Evolutionary conservation across 2,888 invertebrate species (phyloP), one percentile per base, ranked within the genome.

Genomic region (Tachina lurida): DNA sequence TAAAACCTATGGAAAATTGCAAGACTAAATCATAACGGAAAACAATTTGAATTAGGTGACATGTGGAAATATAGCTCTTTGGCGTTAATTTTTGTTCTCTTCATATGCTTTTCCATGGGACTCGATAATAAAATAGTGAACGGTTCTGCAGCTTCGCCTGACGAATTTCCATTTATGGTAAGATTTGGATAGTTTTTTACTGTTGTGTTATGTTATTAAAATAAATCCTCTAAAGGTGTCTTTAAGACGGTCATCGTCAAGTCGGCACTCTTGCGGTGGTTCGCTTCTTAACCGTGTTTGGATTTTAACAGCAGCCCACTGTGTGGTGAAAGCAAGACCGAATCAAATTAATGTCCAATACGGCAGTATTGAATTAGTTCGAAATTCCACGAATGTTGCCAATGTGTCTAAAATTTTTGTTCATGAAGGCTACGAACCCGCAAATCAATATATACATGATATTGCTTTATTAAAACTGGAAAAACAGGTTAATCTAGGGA

Each of bases 271-370:
- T 1, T 92, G 92, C 71, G 92, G 93, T 9, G 91, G 87, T 10
- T 90, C 92, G 0, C 86, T 92, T 45, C 65, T 92, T 1, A 92
- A 91, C 76, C 88, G 89, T 2, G 77, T 87, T 62, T 93, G 92
- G 92, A 87, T 89, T 4, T 84, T 93, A 13, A 93, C 92, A 1
- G 92, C 92, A 10, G 92, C 90, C 0, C 93, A 93, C 75, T 93
- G 92, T 87, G 91, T 92, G 7, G 84, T 84, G 0, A 77, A 87
- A 63, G 56, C 86, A 1, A 62, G 19, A 5, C 89, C 91, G 0
- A 80, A 77, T 54, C 86, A 87, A 58, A 39, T 92, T 1, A 90
- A 90, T 56, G 76, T 93, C 12, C 92, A 92, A 81, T 92, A 90
- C 45, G 92, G 92, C 22, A 90, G 89, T 19, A 90, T 89, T 13